Evolutionary conservation across 2,797 vertebrate genomes (phyloP), one percentile per base, ranked within the genome.

Genomic region (Thalassophryne amazonica): DNA sequence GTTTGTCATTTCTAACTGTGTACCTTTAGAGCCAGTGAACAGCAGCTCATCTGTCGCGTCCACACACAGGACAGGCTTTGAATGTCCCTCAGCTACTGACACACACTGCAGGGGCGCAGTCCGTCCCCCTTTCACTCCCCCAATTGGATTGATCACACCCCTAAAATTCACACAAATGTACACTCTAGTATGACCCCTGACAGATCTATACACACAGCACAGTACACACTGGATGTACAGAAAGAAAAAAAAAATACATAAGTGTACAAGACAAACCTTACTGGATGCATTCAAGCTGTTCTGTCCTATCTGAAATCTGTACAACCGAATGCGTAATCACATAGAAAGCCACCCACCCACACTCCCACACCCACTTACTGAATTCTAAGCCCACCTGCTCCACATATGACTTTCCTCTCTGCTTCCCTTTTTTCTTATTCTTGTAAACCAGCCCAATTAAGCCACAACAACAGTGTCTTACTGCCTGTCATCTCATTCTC

Each of bases 1-100:
- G 25, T 4, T 12, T 10, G 11, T n/a, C n/a, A n/a, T n/a, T 6
- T 7, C 7, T 2, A 4, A 4, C 15, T 4, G 14, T 53, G 18
- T 82, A 98, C 97, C 97, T 94, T 99, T 99, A 46, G 97, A 98
- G 3, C 97, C 97, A 0, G 94, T 95, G 70, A 99, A 99, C 4
- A 99, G 91, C 69, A 99, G 88, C 78, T 99, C 95, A 0, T 99
- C 94, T 0, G 97, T 99, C 58, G 95, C 94, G 7, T 99, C 97
- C 74, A 99, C 89, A 78, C 97, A 98, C 56, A 99, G 92, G 24
- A 99, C 92, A 0, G 97, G 94, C 78, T 98, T 99, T 15, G 94
- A 94, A 78, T 99, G 97, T 56, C 97, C 97, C 82, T 99, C 97
- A 0, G 97, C 97, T 76, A 96, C 63, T 0, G 95, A 95, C 32